Base-by-base conservation (phyloP, 2,797 vertebrate species). In the Urosaurus nigricauda region DNA sequence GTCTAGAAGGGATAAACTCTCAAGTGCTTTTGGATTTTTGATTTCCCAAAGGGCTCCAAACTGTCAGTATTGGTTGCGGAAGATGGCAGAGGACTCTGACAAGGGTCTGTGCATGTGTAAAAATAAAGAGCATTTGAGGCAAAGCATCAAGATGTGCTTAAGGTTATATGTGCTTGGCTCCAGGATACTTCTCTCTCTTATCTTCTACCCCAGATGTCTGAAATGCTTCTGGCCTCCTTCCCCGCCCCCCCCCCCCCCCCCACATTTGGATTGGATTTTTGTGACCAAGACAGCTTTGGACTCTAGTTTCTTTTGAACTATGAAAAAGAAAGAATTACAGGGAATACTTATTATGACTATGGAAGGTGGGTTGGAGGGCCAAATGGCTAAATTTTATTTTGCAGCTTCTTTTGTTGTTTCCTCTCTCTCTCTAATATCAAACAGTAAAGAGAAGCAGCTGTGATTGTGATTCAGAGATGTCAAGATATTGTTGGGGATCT, bases 221-320 rank as follows among this genome's bases (percentile, higher is more conserved):
- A 43, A n/a, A 88, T 91, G 79, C 32, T 51, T 17, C 29, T 21
- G 19, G 74, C 32, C 60, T 51, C 19, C 9, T 75, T n/a, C n/a
- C n/a, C n/a, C n/a, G n/a, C 47, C 32, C 14, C 5, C 12, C 11
- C 2, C 12, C 14, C 9, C 32, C 8, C 13, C 1, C 51, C 84
- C 5, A 89, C 83, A 63, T 43, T 53, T 86, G 60, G 29, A 79
- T 89, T 92, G 87, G 81, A 29, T 74, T 81, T n/a, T 85, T 84
- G 14, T 63, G 80, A 84, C 87, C 85, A 79, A 85, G 83, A 77
- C 24, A 91, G 65, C 43, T 92, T 75, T 89, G 43, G 68, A 86
- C 88, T 74, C 43, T 29, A 24, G 90, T 86, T 83, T 47, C 83
- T 77, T 89, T 82, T 93, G 85, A 92, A 65, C 24, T 83, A 8